Conservation (phyloP, 2,797 vertebrate genomes). For the Enteromius treurensis region DNA sequence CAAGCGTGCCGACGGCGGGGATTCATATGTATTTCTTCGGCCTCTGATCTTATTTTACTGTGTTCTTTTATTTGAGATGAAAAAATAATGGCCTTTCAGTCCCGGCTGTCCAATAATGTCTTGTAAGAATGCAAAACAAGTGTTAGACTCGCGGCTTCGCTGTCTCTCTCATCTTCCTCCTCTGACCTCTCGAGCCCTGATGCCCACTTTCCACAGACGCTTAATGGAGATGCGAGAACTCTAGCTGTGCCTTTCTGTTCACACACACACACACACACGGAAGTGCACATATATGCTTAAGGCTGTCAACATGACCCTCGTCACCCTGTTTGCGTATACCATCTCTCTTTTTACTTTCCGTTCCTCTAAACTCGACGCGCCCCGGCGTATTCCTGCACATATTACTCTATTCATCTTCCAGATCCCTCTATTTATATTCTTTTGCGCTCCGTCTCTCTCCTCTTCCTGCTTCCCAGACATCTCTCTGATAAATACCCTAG, state of each 20-base stretch:
- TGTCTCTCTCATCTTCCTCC: slow-evolving; percentile 4
- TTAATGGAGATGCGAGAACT: slow-evolving; percentile 25
- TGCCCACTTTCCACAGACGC: neutral
- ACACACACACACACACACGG: neutral
- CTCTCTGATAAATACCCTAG: slow-evolving; percentile 40
- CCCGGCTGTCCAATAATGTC: slow-evolving; percentile 53
- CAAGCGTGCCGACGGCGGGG: slow-evolving; percentile 17
- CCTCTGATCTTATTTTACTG: slow-evolving; percentile 25
- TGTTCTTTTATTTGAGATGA: slow-evolving; percentile 41
- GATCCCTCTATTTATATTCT: slow-evolving; percentile 41
- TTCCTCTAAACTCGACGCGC: slow-evolving; percentile 31
- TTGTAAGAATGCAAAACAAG: slow-evolving; percentile 49
- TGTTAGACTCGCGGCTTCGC: neutral
- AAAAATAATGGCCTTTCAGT: slow-evolving; percentile 50
- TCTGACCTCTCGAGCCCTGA: slow-evolving; percentile 5
- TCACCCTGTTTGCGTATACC: slow-evolving; percentile 38
- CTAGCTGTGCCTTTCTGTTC: slow-evolving; percentile 3
- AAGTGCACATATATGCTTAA: slow-evolving; percentile 34
- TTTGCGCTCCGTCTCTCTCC: slow-evolving; percentile 35
- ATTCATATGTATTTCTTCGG: slow-evolving; percentile 17
- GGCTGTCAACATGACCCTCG: slow-evolving; percentile 53
- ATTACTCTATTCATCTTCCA: slow-evolving; percentile 45
- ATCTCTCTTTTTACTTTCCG: slow-evolving; percentile 8
- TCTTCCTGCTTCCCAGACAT: slow-evolving; percentile 36
- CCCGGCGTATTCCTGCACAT: slow-evolving; percentile 1